Evolutionary conservation across 1,140 invertebrate genomes (phyloP), one percentile per base, ranked within the genome.

Genomic region (Melitaea cinxia): DNA sequence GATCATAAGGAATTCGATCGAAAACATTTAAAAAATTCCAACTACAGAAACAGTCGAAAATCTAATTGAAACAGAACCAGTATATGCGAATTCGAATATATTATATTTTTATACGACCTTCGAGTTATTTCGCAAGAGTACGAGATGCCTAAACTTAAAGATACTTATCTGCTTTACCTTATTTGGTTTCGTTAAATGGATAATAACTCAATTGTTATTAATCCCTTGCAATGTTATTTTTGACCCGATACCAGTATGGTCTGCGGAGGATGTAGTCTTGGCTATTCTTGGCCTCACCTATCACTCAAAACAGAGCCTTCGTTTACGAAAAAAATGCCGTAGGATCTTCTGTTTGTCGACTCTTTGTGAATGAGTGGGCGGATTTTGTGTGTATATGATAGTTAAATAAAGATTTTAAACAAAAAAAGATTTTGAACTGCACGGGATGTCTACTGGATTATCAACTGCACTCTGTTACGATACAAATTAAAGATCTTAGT

Each of bases 141-240:
- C 33, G 39, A 42, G 52, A 60, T 49, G 58, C 56, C 54, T 69
- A 69, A 64, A 53, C 55, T n/a, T 15, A 30, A 58, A 50, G 53
- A 62, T 57, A 57, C 54, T 30, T 54, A 68, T 64, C 66, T 24
- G 54, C 53, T 64, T 58, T 47, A 54, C 66, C 47, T 28, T 58
- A 64, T 69, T 58, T 49, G 56, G 66, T 24, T 37, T 12, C 24
- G 47, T 45, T 56, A 53, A 50, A 56, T 64, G 61, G 54, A 52
- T 68, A 68, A 49, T 57, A 59, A 55, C 39, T 63, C 66, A 63
- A 63, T 68, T 54, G 47, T 59, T 58, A 45, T 64, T 63, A 60
- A 64, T 63, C 54, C 60, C 39, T 53, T 12, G 10, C 23, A 12
- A 45, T 26, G 33, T 55, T 26, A 30, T 35, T 33, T 26, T 33